These are phyloP conservation scores for Formica aserva DNA, from an alignment of 2,888 invertebrate genomes.

Conservation along the genomic window DNA sequence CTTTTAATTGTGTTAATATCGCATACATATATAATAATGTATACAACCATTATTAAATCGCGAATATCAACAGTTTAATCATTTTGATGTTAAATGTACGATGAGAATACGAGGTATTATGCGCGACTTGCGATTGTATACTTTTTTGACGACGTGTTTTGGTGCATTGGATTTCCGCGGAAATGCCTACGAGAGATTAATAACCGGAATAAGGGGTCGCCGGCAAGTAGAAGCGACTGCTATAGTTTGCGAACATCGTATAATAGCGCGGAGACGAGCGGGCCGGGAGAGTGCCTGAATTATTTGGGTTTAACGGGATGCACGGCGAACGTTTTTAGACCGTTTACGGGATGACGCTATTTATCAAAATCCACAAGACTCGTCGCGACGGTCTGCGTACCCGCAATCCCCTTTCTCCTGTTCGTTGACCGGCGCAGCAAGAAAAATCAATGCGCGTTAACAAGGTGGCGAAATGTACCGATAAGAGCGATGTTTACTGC, in stretches of 20 bases:
- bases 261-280: slow-evolving; percentile 22
- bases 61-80: slow-evolving; percentile 31
- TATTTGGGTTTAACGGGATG: slow-evolving; percentile 36
- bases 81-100: slow-evolving; percentile 7
- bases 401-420: neutral
- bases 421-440: slow-evolving; percentile 9
- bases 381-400: slow-evolving; percentile 1
- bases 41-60: neutral
- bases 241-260: slow-evolving; percentile 38
- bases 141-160: slow-evolving; percentile 35
- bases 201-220: slow-evolving; percentile 40
- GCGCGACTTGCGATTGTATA: slow-evolving; percentile 22
- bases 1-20: neutral
- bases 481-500: slow-evolving; percentile 76
- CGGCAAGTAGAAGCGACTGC: slow-evolving; percentile 15
- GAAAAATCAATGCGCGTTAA: slow-evolving; percentile 76
- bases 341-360: slow-evolving; percentile 59
- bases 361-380: slow-evolving; percentile 62
- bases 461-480: slow-evolving; percentile 75
- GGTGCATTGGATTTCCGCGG: slow-evolving; percentile 30
- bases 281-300: slow-evolving; percentile 31
- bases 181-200: slow-evolving; percentile 38
- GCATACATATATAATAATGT: no score
- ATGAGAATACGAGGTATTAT: neutral
- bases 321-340: slow-evolving; percentile 40